Conservation (phyloP, 2,113 vertebrate genomes). For the Sialia sialis region DNA sequence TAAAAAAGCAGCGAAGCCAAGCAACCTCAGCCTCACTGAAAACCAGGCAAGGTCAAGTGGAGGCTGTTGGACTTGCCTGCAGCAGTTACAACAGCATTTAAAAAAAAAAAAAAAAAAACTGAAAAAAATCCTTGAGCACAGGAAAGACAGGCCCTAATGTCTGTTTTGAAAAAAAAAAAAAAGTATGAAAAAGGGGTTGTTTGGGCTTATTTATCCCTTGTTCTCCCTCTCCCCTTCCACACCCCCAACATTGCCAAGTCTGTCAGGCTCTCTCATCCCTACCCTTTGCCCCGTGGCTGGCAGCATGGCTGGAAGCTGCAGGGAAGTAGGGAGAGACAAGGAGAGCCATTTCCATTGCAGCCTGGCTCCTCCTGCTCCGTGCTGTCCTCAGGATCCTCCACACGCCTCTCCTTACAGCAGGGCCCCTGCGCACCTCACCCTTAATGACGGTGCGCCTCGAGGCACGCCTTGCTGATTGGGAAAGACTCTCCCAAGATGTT, state of each 20-base stretch:
- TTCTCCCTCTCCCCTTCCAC: neutral
- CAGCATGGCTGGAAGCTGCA: neutral
- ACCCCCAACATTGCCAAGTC: accelerated
- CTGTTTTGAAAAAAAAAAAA: neutral
- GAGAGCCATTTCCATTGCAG: neutral
- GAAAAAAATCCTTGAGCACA: neutral
- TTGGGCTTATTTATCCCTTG: neutral
- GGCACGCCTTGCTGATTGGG: neutral
- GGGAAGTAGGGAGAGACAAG: neutral
- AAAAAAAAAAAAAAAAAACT: neutral
- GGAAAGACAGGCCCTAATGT: neutral
- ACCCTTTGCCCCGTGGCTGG: accelerated
- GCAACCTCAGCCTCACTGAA: neutral
- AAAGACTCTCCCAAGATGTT: neutral
- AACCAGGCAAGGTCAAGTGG: neutral
- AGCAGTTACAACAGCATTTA: neutral
- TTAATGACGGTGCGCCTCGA: neutral
- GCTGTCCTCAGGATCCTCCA: neutral
- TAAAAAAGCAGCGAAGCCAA: neutral
- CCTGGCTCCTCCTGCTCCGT: neutral
- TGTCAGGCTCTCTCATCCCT: neutral
- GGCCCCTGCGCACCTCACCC: neutral
- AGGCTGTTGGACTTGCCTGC: neutral
- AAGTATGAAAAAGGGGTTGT: neutral
- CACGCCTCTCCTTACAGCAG: neutral